Base-by-base conservation (phyloP, 2,113 vertebrate species). In the Merops nubicus region DNA sequence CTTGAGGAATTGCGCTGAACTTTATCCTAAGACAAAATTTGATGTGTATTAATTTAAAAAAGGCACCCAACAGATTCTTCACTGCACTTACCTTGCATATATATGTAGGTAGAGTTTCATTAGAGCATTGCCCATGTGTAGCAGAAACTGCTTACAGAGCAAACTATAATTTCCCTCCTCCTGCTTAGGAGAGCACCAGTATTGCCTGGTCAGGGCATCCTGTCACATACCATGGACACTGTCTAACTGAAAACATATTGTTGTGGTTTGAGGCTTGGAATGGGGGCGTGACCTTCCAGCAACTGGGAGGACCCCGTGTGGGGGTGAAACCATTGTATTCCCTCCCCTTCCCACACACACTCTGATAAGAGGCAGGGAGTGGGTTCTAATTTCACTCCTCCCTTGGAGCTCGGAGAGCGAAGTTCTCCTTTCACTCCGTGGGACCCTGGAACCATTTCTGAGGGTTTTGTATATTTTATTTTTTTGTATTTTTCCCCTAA, bases 161-260 rank as follows among this genome's bases (percentile, higher is more conserved):
- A 89, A 96, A 19, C 68, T 87, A 12, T 74, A 28, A 42, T 95
- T 95, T 88, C 76, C 34, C 43, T 93, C 40, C 77, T 95, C 33
- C 54, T 80, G 54, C 56, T 77, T 70, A 73, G 47, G 57, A 86
- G 73, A 95, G 47, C 48, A 34, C 67, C 76, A 34, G 29, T 75
- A 84, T 93, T 76, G 42, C 28, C 25, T 53, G 73, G 23, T 15
- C 1, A 1, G n/a, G 40, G 12, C 76, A 86, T 92, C 72, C 47
- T 64, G 48, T 47, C 78, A 14, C 60, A 63, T 65, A 2, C 31
- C 14, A 45, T 1, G 3, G 81, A 85, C 31, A n/a, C 20, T 57
- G 16, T 38, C 70, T 91, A 59, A 86, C 34, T 78, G 76, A 85
- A 96, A 91, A 87, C 69, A 93, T n/a, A n/a, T n/a, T n/a, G n/a